Base-by-base conservation (phyloP, 1,140 invertebrate species). In the Lethrus apterus region DNA sequence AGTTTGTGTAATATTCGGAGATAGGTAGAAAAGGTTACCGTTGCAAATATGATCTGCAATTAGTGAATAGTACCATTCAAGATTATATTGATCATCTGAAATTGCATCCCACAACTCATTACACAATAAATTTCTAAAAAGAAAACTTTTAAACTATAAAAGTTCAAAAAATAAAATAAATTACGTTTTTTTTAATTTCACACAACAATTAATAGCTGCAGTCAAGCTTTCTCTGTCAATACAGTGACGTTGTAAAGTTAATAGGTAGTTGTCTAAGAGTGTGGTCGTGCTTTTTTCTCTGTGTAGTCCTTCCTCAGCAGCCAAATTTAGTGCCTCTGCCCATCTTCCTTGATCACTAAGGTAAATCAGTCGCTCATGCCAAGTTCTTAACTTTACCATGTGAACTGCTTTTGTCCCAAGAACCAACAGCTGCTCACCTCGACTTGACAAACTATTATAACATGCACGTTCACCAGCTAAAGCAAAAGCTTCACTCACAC, bases 401-500 rank as follows among this genome's bases (percentile, higher is more conserved):
- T 91, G 83, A 32, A 93, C 75, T 33, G 80, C 81, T 56, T 83
- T 82, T 0, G 84, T 84, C 1, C 93, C 93, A 17, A 98, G 69
- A 1, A 97, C 58, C 42, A 93, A 77, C 8, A 97, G 65, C 55
- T 93, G 86, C 35, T 83, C 85, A 26, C 84, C 84, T 50, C 83
- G 78, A 40, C 81, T 84, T 44, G 87, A 79, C 13, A 93, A 77
- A 11, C 93, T 93, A 56, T 94, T 93, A 57, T 93, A 93, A 60
- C 89, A 93, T 4, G 90, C 89, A 57, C 81, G 75, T 65, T 91
- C 86, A 0, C 89, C 90, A 4, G 74, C 74, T 26, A 68, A 59
- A 21, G 73, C 70, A 66, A 78, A 72, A 2, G 74, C 75, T 29
- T 69, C 68, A 2, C 78, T 80, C 1, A 81, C 79, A 47, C 78